Conservation (phyloP, 1,140 invertebrate genomes). For the Conus ventricosus region DNA sequence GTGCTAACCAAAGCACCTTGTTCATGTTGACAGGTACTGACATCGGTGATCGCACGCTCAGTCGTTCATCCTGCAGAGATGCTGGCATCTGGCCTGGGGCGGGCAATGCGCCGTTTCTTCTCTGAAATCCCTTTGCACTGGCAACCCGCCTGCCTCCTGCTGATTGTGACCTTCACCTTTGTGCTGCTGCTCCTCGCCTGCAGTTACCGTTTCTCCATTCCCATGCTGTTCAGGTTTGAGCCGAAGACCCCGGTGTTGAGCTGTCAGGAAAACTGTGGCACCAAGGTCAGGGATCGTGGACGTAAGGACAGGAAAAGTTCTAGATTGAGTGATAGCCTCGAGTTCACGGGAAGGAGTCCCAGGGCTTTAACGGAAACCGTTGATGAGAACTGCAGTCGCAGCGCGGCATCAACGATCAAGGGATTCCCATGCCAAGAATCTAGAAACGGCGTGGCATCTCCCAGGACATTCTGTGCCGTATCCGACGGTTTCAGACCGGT, state of each 20-base stretch:
- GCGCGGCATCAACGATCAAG: not conserved
- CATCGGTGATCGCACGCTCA: conserved; percentile 56
- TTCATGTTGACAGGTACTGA: conserved; percentile 54
- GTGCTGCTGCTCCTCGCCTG: conserved; percentile 54
- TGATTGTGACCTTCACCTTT: conserved; percentile 45
- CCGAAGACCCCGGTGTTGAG: conserved; percentile 52
- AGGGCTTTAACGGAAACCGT: not conserved
- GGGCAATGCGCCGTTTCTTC: conserved; percentile 58
- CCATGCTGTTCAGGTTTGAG: conserved; percentile 62
- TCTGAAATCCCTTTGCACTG: conserved; percentile 64
- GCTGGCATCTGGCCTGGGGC: conserved; percentile 52
- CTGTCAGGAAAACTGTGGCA: not conserved
- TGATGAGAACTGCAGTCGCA: not conserved
- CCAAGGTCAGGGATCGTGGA: not conserved
- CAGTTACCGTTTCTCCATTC: conserved; percentile 60
- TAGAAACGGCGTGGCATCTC: no score
- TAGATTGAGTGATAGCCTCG: not conserved
- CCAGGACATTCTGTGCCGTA: not conserved
- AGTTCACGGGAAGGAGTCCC: no score
- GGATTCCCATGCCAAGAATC: not conserved
- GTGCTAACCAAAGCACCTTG: no score
- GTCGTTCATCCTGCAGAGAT: conserved; percentile 61
- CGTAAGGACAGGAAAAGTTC: not conserved
- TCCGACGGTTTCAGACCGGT: not conserved
- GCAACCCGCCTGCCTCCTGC: conserved; percentile 63